Evolutionary conservation across 1,140 invertebrate species (phyloP).

Genomic region (Mya arenaria): DNA sequence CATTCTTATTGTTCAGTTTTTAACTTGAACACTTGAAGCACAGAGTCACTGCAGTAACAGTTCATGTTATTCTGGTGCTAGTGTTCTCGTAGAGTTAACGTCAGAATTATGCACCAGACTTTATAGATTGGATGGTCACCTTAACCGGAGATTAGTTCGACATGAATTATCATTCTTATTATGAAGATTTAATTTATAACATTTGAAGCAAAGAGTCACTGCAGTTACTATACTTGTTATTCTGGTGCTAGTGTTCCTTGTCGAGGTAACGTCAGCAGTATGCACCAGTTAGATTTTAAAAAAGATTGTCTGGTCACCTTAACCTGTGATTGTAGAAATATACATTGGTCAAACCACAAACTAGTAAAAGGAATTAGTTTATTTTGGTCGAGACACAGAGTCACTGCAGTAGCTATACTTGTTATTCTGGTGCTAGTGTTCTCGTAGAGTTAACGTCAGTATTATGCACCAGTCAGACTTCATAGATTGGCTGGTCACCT

Average conservation of each 20-base stretch:
- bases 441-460: constrained; percentile 11
- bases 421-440: constrained; percentile 23
- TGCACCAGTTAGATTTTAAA: no score
- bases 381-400: background rate
- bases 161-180: background rate
- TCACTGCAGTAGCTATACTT: constrained; percentile 3
- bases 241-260: constrained; percentile 25
- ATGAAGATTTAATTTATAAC: background rate
- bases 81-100: constrained; percentile 31
- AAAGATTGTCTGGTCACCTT: constrained; percentile 24
- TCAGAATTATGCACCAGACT: constrained; percentile 35
- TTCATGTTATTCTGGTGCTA: constrained; percentile 25
- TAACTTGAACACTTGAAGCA: constrained; percentile 1
- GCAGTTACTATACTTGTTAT: constrained; percentile 4
- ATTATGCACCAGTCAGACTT: constrained; percentile 24
- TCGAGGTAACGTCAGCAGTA: constrained; percentile 1
- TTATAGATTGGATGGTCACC: constrained; percentile 9
- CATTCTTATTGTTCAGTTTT: no score
- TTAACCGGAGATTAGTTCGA: constrained; percentile 33
- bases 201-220: constrained; percentile 9
- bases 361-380: background rate
- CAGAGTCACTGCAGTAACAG: constrained; percentile 23
- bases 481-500: constrained; percentile 23
- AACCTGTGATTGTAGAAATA: constrained; percentile 23
- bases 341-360: background rate